Conservation (phyloP, 2,113 vertebrate species). For the Epinephelus fuscoguttatus region DNA sequence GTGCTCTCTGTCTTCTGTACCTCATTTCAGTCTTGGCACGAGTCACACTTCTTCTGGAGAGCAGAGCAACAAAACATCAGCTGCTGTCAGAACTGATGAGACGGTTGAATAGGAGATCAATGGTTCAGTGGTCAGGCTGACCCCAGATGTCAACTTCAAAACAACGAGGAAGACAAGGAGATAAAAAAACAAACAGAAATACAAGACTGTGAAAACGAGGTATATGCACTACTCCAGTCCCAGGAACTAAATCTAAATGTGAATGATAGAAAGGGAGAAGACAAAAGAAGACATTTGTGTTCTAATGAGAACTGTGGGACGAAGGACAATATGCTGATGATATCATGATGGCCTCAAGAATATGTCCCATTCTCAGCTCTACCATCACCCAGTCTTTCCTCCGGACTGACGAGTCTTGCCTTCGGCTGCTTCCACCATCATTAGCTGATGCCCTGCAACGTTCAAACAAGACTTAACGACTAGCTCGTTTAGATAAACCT, state of each 20-base stretch:
- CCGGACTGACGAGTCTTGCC: conserved; percentile 55
- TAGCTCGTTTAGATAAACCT: conserved; percentile 61
- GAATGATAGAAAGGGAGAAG: neutral
- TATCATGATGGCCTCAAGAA: conserved; percentile 45
- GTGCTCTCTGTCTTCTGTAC: neutral
- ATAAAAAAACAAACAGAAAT: conserved; percentile 15
- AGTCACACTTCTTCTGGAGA: conserved; percentile 25
- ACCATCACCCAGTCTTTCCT: conserved; percentile 30
- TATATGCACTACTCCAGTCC: neutral
- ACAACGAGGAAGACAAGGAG: neutral
- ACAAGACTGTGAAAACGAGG: neutral
- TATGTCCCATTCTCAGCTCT: conserved; percentile 26
- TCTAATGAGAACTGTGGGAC: conserved; percentile 57
- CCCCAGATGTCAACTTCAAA: conserved; percentile 15
- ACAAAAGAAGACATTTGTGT: conserved; percentile 9
- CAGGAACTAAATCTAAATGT: conserved; percentile 4
- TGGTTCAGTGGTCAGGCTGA: conserved; percentile 8
- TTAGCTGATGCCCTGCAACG: conserved; percentile 61
- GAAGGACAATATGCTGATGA: conserved; percentile 52
- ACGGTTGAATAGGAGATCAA: conserved; percentile 12
- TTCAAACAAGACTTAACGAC: conserved; percentile 56
- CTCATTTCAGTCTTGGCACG: conserved; percentile 34
- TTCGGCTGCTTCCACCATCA: conserved; percentile 60
- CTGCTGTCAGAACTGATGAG: conserved; percentile 18
- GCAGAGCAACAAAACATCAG: conserved; percentile 21